phyloP scores from a whole-genome alignment of 2,113 vertebrate species.

The Elephas maximus region DNA sequence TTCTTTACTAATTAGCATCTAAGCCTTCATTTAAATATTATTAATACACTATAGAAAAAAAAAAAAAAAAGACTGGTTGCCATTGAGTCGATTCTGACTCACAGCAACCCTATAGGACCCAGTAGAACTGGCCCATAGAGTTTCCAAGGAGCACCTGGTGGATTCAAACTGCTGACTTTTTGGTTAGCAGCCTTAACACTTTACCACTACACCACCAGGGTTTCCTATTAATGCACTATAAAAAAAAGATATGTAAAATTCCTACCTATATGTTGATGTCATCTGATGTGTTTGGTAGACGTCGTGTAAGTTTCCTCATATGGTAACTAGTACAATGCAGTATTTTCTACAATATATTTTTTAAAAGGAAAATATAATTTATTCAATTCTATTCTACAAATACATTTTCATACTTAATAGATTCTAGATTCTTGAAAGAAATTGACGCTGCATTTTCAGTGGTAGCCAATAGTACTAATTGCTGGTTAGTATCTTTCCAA shows the following conservation, averaged over 20 bases:
- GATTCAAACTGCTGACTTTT: too few relatives aligned
- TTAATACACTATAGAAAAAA: neutral
- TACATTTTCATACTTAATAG: neutral
- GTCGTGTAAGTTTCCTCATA: neutral
- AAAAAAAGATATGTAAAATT: neutral
- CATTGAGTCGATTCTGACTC: too few relatives aligned
- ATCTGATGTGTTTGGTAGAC: neutral
- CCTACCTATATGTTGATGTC: neutral
- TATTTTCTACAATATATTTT: neutral
- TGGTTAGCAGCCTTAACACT: too few relatives aligned
- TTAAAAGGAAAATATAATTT: neutral
- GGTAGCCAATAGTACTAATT: neutral
- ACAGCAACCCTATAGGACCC: too few relatives aligned
- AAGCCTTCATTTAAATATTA: neutral
- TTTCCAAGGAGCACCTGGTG: too few relatives aligned
- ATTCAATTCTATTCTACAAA: neutral
- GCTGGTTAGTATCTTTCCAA: neutral
- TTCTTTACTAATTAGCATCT: neutral
- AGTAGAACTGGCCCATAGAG: too few relatives aligned
- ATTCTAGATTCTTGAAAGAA: neutral
- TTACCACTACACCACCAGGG: too few relatives aligned
- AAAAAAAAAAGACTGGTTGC: too few relatives aligned
- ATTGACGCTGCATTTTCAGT: neutral
- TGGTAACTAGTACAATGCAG: neutral
- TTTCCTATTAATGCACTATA: too few relatives aligned